Base-by-base conservation (phyloP, 2,797 vertebrate species). In the Melanotaenia pygmaea region DNA sequence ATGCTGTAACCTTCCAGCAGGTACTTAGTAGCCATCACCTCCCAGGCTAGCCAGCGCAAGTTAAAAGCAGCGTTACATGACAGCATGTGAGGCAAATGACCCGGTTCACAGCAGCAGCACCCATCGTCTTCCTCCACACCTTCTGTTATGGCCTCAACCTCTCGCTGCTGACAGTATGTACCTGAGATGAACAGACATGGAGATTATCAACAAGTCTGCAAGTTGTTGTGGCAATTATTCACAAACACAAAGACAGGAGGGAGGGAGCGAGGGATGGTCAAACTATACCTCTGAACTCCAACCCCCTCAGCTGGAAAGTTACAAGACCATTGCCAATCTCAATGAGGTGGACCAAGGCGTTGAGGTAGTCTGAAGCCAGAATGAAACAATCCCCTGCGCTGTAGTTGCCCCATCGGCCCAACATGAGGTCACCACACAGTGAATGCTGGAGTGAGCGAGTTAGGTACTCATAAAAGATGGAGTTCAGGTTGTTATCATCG, bases 291-390 rank as follows among this genome's bases (percentile, higher is more conserved):
- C 98, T 96, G 92, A 99, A 99, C 91, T 99, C 98, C 80, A 99
- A 95, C 4, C 98, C 97, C 62, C 98, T 94, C 60, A 99, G 95
- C 84, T 99, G 98, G 84, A 98, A 99, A 28, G 98, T 99, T 85
- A 98, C 96, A 59, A 99, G 89, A 22, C 98, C 98, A 0, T 99
- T 99, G 86, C 98, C 97, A 63, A 98, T 98, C 94, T 99, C 97
- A 73, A 99, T 96, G 78, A 99, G 95, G 93, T 99, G 98, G 47
- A 99, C 97, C 72, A 99, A 94, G 40, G 98, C 98, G 57, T 99
- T 99, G 94, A 99, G 97, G 95, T 99, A 99, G 95, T 99, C 98
- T 6, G 98, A 99, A 24, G 98, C 98, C 82, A 99, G 95, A 83
- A 99, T 99, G 94, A 99, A 99, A 83, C 98, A 99, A 93, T 99